These are phyloP conservation scores for Mimas tiliae DNA, from an alignment of 2,888 invertebrate genomes.

Conservation along the genomic window DNA sequence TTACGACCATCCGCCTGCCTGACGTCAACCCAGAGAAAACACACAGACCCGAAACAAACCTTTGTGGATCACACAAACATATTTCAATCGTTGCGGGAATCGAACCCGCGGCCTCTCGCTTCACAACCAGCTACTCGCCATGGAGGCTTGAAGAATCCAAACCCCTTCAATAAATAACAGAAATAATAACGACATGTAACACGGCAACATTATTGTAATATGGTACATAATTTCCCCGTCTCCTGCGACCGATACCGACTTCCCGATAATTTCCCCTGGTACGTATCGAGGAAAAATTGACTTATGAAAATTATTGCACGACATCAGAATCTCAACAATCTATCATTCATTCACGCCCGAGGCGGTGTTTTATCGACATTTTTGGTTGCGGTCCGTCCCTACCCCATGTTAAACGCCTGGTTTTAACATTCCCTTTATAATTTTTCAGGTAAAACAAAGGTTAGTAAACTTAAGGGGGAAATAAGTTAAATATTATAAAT, in stretches of 20 bases:
- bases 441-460: neutral
- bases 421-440: neutral
- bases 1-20: too few species aligned
- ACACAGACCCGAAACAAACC: too few species aligned
- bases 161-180: too few species aligned
- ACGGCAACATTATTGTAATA: neutral
- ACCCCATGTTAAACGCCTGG: neutral
- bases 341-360: slow-evolving; percentile 48
- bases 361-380: slow-evolving; percentile 26
- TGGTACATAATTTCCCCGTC: slow-evolving; percentile 29
- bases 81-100: too few species aligned
- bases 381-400: slow-evolving; percentile 9
- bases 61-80: too few species aligned
- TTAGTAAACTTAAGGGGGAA: too few species aligned
- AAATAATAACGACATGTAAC: neutral
- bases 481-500: too few species aligned
- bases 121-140: too few species aligned
- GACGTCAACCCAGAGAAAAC: too few species aligned
- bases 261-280: slow-evolving; percentile 70
- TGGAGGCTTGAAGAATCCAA: too few species aligned
- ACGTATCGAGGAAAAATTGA: slow-evolving; percentile 59
- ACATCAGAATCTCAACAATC: slow-evolving; percentile 60
- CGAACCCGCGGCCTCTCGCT: too few species aligned
- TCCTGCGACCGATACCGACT: slow-evolving; percentile 45
- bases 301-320: slow-evolving; percentile 62